These are phyloP conservation scores for Orestias chungarensis DNA, from an alignment of 2,797 vertebrate genomes.

Conservation along the genomic window DNA sequence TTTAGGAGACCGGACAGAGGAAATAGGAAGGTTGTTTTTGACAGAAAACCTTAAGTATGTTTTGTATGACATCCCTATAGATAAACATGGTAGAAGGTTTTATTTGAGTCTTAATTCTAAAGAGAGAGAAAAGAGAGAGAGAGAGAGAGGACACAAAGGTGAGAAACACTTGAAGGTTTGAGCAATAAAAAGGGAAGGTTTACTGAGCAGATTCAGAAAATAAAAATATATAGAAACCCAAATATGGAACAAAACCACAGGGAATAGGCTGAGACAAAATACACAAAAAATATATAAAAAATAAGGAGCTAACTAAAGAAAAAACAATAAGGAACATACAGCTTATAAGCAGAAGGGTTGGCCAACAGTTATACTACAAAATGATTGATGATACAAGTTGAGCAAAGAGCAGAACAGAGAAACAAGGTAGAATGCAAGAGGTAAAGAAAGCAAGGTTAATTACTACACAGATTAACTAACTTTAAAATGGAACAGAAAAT, in stretches of 20 bases:
- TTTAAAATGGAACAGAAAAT: not conserved
- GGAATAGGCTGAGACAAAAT: not conserved
- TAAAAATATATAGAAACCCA: not conserved
- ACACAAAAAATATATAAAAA: not conserved
- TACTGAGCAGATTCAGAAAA: constrained; percentile 1
- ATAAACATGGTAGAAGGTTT: constrained; percentile 3
- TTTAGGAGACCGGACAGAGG: not conserved
- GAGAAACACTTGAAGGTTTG: not conserved
- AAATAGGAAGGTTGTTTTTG: constrained; percentile 1
- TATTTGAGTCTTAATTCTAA: constrained; percentile 1
- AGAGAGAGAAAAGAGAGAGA: not conserved
- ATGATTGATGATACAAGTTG: not conserved
- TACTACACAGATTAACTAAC: not conserved
- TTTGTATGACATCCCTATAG: not conserved
- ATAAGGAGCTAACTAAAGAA: constrained; percentile 1
- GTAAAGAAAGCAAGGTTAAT: not conserved
- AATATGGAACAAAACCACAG: not conserved
- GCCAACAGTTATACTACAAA: not conserved
- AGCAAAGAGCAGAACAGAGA: not conserved
- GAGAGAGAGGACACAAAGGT: constrained; percentile 1
- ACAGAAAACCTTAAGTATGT: not conserved
- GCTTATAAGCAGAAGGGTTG: not conserved
- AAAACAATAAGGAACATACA: not conserved
- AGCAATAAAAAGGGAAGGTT: not conserved
- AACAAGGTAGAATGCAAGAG: not conserved